phyloP scores from a whole-genome alignment of 1,140 invertebrate species.

The Macrobrachium rosenbergii region DNA sequence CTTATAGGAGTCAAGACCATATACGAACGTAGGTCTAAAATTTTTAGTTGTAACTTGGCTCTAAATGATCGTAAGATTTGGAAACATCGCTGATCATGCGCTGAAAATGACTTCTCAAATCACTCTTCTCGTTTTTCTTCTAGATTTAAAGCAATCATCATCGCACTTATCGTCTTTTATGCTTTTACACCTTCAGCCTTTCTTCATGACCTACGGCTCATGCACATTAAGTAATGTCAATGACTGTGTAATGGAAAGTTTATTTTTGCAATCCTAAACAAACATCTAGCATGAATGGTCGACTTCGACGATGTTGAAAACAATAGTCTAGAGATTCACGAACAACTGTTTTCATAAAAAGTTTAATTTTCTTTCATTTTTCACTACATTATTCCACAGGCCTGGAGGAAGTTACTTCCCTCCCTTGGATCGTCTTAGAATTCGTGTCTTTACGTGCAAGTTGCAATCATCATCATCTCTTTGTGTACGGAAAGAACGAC shows the following conservation, averaged over 20 bases:
- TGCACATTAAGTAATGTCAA: constrained; percentile 53
- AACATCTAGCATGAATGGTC: not conserved
- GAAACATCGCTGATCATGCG: too few relatives aligned
- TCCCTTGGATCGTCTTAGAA: constrained; percentile 64
- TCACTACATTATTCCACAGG: constrained; percentile 17
- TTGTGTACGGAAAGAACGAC: constrained; percentile 64
- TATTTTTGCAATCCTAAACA: not conserved
- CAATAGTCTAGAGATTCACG: too few relatives aligned
- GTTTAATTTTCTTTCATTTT: not conserved
- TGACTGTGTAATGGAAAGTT: not conserved
- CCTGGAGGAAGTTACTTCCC: constrained; percentile 41
- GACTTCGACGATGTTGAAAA: not conserved
- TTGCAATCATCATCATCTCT: constrained; percentile 55
- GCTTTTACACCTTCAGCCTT: constrained; percentile 64
- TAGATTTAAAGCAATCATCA: constrained; percentile 59
- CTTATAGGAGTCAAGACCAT: constrained; percentile 39
- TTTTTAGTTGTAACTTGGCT: too few relatives aligned
- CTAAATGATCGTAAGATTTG: not conserved
- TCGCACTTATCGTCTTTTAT: constrained; percentile 57
- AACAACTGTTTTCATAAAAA: too few relatives aligned
- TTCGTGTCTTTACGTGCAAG: constrained; percentile 56
- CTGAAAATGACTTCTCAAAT: not conserved
- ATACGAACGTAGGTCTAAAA: constrained; percentile 39
- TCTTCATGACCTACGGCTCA: constrained; percentile 65
- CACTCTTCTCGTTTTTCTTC: not conserved